A percentile compares a stretch with the other conserved stretches of the same genome.
Evolutionary conservation across 2,113 vertebrate genomes (phyloP).

Genomic region (Perca fluviatilis): DNA sequence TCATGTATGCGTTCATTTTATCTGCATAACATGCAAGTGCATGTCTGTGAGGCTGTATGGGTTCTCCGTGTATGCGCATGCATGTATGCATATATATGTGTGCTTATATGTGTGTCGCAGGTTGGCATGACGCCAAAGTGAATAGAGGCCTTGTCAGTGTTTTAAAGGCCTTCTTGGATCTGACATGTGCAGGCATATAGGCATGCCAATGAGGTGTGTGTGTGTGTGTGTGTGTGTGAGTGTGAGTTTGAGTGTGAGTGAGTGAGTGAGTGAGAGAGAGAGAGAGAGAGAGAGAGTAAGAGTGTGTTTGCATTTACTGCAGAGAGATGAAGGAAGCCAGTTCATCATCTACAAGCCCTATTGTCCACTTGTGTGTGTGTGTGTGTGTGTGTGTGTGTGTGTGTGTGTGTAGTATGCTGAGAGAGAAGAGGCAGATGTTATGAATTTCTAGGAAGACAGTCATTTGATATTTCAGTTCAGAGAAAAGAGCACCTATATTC

Average conservation of each 20-base stretch:
- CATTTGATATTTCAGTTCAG: slow-evolving; percentile 40
- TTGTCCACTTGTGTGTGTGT: slow-evolving; percentile 25
- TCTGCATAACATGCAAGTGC: slow-evolving; percentile 47
- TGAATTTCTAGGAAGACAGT: slow-evolving; percentile 30
- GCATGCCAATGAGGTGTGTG: slow-evolving; percentile 64
- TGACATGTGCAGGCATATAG: slow-evolving; percentile 70
- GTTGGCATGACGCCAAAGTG: slow-evolving; percentile 68
- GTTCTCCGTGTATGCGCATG: background rate
- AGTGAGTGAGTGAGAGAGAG: background rate
- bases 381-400: background rate
- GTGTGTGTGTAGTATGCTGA: slow-evolving; percentile 5
- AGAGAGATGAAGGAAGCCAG: slow-evolving; percentile 35
- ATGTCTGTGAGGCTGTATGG: slow-evolving; percentile 22
- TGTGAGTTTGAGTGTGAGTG: slow-evolving; percentile 36
- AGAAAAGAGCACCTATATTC: slow-evolving; percentile 22
- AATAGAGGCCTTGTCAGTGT: slow-evolving; percentile 73
- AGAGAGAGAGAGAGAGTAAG: background rate
- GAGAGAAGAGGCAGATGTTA: slow-evolving; percentile 34
- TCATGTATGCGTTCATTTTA: slow-evolving; percentile 27
- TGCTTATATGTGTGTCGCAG: slow-evolving; percentile 17
- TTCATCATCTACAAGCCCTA: slow-evolving; percentile 39
- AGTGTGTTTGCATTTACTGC: slow-evolving; percentile 33
- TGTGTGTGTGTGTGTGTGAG: slow-evolving; percentile 13
- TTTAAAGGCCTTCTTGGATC: slow-evolving; percentile 72
- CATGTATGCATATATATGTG: no score